Evolutionary conservation across 1,140 invertebrate genomes (phyloP).

Genomic region (Ditylenchus dipsaci): DNA sequence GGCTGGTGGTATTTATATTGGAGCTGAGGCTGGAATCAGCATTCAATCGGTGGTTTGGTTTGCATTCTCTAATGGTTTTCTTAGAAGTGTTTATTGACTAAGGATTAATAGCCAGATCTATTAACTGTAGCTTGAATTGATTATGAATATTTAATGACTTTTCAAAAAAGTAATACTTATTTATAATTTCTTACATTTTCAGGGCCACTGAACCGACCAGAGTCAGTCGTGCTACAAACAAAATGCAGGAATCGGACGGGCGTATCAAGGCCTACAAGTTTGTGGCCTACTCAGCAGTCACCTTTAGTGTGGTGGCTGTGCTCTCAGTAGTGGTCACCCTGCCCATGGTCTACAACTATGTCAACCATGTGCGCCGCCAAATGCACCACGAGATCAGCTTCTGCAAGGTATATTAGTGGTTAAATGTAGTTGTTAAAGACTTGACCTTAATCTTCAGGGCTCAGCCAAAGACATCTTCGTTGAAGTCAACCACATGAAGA

Average conservation of each 20-base stretch:
- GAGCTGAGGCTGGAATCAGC: too few relatives aligned
- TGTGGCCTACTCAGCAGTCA: slow-evolving; percentile 49
- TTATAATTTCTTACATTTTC: too few relatives aligned
- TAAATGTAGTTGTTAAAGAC: slow-evolving; percentile 3
- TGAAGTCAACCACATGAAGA: slow-evolving; percentile 50
- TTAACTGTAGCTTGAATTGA: too few relatives aligned
- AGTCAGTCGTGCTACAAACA: not conserved
- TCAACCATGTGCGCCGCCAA: slow-evolving; percentile 43
- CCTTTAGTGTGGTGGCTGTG: slow-evolving; percentile 44
- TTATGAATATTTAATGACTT: too few relatives aligned
- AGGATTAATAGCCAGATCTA: too few relatives aligned
- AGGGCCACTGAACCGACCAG: too few relatives aligned
- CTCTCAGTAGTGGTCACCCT: slow-evolving; percentile 45
- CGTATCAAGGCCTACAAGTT: slow-evolving; percentile 48
- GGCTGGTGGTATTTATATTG: too few relatives aligned
- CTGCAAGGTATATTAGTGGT: slow-evolving; percentile 42
- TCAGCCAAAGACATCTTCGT: slow-evolving; percentile 49
- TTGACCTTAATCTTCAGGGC: slow-evolving; percentile 32
- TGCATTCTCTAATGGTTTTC: too few relatives aligned
- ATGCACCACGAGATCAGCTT: slow-evolving; percentile 50
- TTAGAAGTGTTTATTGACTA: too few relatives aligned
- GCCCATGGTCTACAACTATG: slow-evolving; percentile 51
- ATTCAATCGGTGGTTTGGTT: too few relatives aligned
- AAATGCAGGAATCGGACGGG: slow-evolving; percentile 41
- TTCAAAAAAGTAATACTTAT: too few relatives aligned